Evolutionary conservation across 1,140 invertebrate species (phyloP).

Genomic region (Asobara japonica): DNA sequence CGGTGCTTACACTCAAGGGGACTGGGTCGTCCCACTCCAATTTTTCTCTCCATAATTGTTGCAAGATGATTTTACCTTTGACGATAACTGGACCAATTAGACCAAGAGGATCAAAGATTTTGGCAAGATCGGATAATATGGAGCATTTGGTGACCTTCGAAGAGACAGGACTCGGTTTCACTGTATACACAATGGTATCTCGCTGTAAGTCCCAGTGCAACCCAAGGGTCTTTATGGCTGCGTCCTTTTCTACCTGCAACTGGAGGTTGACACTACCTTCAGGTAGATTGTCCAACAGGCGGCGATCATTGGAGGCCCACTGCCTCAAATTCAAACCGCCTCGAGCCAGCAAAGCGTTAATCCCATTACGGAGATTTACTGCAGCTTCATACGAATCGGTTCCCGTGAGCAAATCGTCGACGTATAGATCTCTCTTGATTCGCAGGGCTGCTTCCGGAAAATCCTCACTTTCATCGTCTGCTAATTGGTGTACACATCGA

Average conservation of each 20-base stretch:
- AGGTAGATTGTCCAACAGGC: conserved; percentile 17
- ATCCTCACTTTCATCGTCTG: neutral
- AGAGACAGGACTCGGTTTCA: neutral
- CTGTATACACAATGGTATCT: neutral
- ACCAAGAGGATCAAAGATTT: too few relatives aligned
- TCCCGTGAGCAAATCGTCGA: conserved; percentile 53
- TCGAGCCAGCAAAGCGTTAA: conserved; percentile 38
- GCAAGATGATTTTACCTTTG: conserved; percentile 46
- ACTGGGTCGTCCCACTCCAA: conserved; percentile 44
- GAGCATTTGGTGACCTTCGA: neutral
- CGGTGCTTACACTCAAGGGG: conserved; percentile 6
- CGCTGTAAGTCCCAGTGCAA: neutral
- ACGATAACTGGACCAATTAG: conserved; percentile 50
- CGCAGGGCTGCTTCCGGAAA: conserved; percentile 45
- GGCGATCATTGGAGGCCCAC: conserved; percentile 32
- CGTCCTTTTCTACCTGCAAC: conserved; percentile 1
- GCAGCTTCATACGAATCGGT: conserved; percentile 30
- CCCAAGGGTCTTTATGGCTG: conserved; percentile 11
- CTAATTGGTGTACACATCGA: neutral
- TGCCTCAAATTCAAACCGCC: conserved; percentile 45
- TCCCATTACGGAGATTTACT: conserved; percentile 35
- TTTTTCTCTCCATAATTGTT: conserved; percentile 40
- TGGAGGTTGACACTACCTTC: conserved; percentile 16
- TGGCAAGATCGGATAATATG: conserved; percentile 46
- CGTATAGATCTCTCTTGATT: conserved; percentile 48